phyloP scores from a whole-genome alignment of 1,140 invertebrate genomes.

The Drosophila nikananu region DNA sequence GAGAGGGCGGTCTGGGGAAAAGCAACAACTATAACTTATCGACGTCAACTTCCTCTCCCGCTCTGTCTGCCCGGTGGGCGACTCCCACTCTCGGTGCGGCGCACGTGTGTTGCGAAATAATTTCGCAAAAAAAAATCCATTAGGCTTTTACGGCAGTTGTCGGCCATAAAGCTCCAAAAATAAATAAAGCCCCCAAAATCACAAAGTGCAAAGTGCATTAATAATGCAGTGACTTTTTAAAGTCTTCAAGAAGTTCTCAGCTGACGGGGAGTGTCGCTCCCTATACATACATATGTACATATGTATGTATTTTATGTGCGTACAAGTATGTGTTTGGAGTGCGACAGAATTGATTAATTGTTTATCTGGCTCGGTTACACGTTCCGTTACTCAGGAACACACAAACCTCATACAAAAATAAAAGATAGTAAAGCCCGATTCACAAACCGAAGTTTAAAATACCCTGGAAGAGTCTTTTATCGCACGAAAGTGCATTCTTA shows the following conservation, averaged over 20 bases:
- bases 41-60: conserved; percentile 11
- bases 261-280: conserved; percentile 9
- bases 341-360: conserved; percentile 40
- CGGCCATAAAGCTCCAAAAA: conserved; percentile 33
- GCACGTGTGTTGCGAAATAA: conserved; percentile 48
- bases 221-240: conserved; percentile 19
- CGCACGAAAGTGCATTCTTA: not conserved
- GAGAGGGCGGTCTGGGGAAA: conserved; percentile 30
- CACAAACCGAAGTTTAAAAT: not conserved
- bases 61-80: not conserved
- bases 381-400: conserved; percentile 47
- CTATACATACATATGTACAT: not conserved
- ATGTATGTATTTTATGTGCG: not conserved
- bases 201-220: conserved; percentile 46
- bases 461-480: not conserved
- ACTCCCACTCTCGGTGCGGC: conserved; percentile 2
- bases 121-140: conserved; percentile 30
- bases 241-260: conserved; percentile 8
- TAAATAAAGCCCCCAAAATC: conserved; percentile 12
- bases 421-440: not conserved
- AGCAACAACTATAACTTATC: conserved; percentile 23
- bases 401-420: not conserved
- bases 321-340: not conserved
- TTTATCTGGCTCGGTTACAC: conserved; percentile 42
- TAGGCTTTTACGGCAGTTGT: conserved; percentile 33